Percentiles rank a stretch among this genome's conserved stretches.
These are phyloP conservation scores for Tiaroga cobitis DNA, from an alignment of 2,797 vertebrate genomes.

Conservation along the genomic window DNA sequence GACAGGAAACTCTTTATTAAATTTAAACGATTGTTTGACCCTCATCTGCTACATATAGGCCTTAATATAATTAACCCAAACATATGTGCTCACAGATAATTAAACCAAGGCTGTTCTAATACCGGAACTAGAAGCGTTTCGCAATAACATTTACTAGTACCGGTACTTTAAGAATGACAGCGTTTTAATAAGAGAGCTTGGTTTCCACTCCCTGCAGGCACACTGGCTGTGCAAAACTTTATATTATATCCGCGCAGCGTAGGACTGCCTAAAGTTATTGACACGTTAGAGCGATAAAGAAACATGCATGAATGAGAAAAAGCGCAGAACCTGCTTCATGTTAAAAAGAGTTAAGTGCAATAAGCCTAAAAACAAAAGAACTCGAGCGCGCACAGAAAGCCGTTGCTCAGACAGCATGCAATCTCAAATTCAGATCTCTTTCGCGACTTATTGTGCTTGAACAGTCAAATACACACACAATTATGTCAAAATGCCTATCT, in stretches of 20 bases:
- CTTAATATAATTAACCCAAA: not conserved
- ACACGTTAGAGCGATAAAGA: not conserved
- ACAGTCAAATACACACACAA: not conserved
- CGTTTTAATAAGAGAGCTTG: not conserved
- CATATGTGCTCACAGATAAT: constrained; percentile 10
- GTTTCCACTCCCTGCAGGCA: not conserved
- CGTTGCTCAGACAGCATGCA: not conserved
- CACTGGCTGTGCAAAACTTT: not conserved
- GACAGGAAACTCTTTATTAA: not conserved
- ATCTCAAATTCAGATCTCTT: not conserved
- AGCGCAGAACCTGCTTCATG: not conserved
- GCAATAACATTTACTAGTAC: not conserved
- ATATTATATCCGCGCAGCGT: not conserved
- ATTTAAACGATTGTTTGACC: not conserved
- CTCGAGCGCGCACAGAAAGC: not conserved
- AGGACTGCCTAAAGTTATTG: not conserved
- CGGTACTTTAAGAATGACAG: not conserved
- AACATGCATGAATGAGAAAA: not conserved
- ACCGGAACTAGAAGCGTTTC: not conserved
- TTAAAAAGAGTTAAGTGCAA: not conserved
- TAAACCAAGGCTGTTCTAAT: not conserved
- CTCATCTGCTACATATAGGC: not conserved
- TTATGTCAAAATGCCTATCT: not conserved
- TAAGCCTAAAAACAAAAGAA: not conserved
- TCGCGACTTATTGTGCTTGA: not conserved